Base-by-base conservation (phyloP, 1,140 invertebrate genomes). In the Druon quercuslanigerum region DNA sequence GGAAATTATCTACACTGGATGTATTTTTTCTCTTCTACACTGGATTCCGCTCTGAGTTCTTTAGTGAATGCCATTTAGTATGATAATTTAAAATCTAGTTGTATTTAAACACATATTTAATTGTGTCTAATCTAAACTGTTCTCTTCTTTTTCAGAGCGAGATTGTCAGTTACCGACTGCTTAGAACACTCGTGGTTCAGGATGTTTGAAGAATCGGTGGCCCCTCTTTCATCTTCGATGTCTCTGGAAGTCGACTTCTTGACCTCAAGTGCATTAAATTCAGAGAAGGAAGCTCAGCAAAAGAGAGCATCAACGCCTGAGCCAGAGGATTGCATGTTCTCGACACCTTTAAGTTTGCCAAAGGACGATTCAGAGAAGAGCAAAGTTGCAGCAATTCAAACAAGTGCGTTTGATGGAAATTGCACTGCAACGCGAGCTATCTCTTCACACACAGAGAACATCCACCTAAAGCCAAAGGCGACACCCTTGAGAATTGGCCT, bases 171-270 rank as follows among this genome's bases (percentile, higher is more conserved):
- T 19, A 91, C 91, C 46, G 92, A 95, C 73, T 95, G 94, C 80
- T 90, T 95, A 13, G 87, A 93, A 56, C 94, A 95, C 85, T 87
- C 93, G 2, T 95, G 95, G 95, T 90, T 94, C 79, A 56, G 17
- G 9, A 74, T 87, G 70, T 89, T 86, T 82, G 83, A 88, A 51
- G 87, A 86, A 16, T 84, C 86, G 5, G 73, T 78, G 25, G 70
- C 82, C 9, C 73, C 87, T 4, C 66, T 86, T 9, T 66, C 82
- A 1, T 11, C 74, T 57, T 70, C 75, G 14, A 20, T 40, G 25
- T 33, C 60, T 4, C 33, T 75, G 12, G 13, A 57, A 72, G 74
- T 81, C 11, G 71, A 73, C 3, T 60, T 79, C 0, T n/a, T 73
- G 0, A 19, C 57, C 2, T 71, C 75, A 16, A 72, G 1, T 40